These are phyloP conservation scores for Xylocampa areola DNA, from an alignment of 2,888 invertebrate genomes.

Conservation along the genomic window DNA sequence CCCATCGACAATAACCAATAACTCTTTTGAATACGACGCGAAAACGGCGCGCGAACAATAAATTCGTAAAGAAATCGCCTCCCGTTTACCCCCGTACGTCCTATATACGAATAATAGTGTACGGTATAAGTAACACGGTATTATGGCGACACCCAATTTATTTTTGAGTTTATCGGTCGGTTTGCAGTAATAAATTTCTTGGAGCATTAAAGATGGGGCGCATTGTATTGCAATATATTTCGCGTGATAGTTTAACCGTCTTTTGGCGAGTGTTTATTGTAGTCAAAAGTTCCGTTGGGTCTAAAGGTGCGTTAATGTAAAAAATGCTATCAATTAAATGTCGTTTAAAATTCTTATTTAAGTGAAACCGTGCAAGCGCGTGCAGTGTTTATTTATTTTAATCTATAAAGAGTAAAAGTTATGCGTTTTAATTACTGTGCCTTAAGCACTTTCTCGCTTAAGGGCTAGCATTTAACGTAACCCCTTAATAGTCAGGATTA, in stretches of 20 bases:
- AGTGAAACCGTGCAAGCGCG: conserved; percentile 9
- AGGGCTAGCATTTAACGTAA: conserved; percentile 6
- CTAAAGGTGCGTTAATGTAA: conserved; percentile 29
- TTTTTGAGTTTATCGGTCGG: conserved; percentile 74
- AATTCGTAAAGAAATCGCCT: conserved; percentile 68
- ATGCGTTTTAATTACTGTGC: conserved; percentile 25
- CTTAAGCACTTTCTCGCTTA: conserved; percentile 10
- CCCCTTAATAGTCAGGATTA: conserved; percentile 26
- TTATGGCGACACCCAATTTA: conserved; percentile 74
- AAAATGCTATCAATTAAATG: conserved; percentile 20
- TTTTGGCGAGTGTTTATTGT: conserved; percentile 59
- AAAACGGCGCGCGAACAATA: conserved; percentile 73
- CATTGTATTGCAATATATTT: conserved; percentile 67
- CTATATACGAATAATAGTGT: conserved; percentile 52
- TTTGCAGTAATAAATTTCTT: conserved; percentile 72
- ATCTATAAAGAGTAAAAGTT: conserved; percentile 23
- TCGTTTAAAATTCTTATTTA: conserved; percentile 11
- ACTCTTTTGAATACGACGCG: conserved; percentile 70
- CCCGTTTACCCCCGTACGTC: conserved; percentile 58
- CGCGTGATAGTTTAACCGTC: conserved; percentile 62
- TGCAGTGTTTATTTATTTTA: conserved; percentile 30
- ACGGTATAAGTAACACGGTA: conserved; percentile 58
- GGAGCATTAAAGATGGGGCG: conserved; percentile 67
- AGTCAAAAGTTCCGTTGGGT: conserved; percentile 59
- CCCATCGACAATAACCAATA: conserved; percentile 73